A percentile compares a stretch with the other conserved stretches of the same genome.
Evolutionary conservation across 1,140 invertebrate genomes (phyloP).

Genomic region (Stegodyphus dumicola): DNA sequence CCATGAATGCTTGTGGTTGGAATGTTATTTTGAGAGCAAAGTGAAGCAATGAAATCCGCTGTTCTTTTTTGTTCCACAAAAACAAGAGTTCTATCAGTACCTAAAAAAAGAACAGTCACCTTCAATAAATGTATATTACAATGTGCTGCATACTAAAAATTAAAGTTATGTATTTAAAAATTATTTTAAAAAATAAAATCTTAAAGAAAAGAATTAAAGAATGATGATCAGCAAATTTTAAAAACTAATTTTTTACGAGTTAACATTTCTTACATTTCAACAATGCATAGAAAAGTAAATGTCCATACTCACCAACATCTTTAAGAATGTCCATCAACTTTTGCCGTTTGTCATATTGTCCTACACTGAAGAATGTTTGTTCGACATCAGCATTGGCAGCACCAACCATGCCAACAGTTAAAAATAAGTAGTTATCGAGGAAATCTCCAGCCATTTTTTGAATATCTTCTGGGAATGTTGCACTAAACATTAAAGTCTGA

Average conservation of each 20-base stretch:
- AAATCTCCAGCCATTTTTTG: slow-evolving; percentile 70
- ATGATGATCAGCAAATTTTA: not conserved
- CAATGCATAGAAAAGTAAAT: not conserved
- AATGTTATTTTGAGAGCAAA: slow-evolving; percentile 77
- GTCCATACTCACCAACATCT: slow-evolving; percentile 70
- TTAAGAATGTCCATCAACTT: slow-evolving; percentile 79
- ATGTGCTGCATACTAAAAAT: slow-evolving; percentile 25
- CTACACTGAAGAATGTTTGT: slow-evolving; percentile 83
- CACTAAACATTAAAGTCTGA: slow-evolving; percentile 70
- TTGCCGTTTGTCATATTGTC: slow-evolving; percentile 78
- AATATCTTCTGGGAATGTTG: slow-evolving; percentile 72
- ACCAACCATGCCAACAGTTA: slow-evolving; percentile 87
- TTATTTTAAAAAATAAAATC: too few relatives aligned
- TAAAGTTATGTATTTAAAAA: slow-evolving; percentile 39
- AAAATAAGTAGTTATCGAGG: slow-evolving; percentile 81
- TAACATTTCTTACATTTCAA: too few relatives aligned
- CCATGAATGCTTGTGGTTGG: slow-evolving; percentile 88
- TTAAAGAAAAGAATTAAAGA: not conserved
- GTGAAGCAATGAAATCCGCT: slow-evolving; percentile 87
- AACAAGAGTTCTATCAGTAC: slow-evolving; percentile 75
- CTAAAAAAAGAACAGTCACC: not conserved
- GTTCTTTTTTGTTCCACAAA: slow-evolving; percentile 91
- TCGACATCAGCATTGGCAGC: slow-evolving; percentile 90
- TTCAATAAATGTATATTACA: slow-evolving; percentile 1
- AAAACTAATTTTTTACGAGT: too few relatives aligned